Conservation (phyloP, 2,888 invertebrate species). For the Nysson spinosus region DNA sequence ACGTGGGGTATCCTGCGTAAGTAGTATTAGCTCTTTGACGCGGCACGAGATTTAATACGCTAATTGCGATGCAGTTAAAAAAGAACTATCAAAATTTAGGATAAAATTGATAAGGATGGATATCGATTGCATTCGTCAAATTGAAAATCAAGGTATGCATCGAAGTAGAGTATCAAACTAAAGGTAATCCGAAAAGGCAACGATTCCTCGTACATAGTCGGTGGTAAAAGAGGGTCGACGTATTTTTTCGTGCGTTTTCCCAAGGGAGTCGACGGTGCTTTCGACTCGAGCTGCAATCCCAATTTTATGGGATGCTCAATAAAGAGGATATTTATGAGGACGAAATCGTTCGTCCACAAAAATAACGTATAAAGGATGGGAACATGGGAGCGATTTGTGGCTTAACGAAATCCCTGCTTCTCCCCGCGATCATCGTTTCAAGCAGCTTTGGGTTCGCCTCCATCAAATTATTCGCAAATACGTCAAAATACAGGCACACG, state of each 20-base stretch:
- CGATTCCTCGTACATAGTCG: neutral
- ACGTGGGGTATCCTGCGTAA: no score
- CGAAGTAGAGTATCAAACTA: neutral
- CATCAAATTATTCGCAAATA: constrained; percentile 6
- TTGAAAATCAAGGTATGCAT: neutral
- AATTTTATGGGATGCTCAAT: constrained; percentile 40
- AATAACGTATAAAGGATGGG: constrained; percentile 32
- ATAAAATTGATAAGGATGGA: no score
- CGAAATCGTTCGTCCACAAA: constrained; percentile 28
- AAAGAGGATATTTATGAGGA: constrained; percentile 50
- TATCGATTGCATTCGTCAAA: no score
- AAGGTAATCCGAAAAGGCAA: neutral
- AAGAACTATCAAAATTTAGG: no score
- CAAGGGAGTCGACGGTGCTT: constrained; percentile 14
- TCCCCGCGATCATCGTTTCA: neutral
- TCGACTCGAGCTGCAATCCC: constrained; percentile 29
- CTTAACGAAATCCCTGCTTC: constrained; percentile 38
- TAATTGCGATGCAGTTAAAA: no score
- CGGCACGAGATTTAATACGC: no score
- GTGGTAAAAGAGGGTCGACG: neutral
- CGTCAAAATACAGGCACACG: neutral
- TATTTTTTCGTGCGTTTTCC: neutral
- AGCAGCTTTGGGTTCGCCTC: no score
- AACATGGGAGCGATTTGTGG: constrained; percentile 36
- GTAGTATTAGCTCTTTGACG: no score